A percentile compares a stretch with the other conserved stretches of the same genome.
These are phyloP conservation scores for Ammospiza nelsoni DNA, from an alignment of 2,113 vertebrate genomes.

Conservation along the genomic window DNA sequence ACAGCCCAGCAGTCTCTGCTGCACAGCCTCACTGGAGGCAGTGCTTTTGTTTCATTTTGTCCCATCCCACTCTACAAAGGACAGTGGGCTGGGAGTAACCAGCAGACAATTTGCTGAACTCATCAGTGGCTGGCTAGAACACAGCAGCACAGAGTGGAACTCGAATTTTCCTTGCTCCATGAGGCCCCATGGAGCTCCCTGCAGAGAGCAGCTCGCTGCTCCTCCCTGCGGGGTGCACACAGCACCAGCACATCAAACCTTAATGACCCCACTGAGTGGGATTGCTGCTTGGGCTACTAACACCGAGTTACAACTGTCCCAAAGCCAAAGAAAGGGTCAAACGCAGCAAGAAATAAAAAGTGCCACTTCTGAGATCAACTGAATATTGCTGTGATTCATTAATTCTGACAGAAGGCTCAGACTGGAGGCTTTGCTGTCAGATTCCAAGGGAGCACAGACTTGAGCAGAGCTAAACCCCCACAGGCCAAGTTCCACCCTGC, in stretches of 20 bases:
- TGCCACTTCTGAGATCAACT: not conserved
- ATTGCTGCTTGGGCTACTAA: not conserved
- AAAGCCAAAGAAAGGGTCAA: not conserved
- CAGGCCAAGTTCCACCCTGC: not conserved
- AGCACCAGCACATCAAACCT: not conserved
- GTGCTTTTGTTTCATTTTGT: not conserved
- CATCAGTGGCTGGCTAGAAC: not conserved
- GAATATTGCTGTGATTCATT: not conserved
- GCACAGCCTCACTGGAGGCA: not conserved
- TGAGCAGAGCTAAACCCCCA: not conserved
- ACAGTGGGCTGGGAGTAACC: not conserved
- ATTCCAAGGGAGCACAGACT: not conserved
- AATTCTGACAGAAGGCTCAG: slow-evolving; percentile 21
- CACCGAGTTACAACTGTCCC: not conserved
- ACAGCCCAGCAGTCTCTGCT: not conserved
- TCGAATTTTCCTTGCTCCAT: not conserved
- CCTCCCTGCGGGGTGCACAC: not conserved
- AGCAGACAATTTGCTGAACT: not conserved
- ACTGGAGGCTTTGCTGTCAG: slow-evolving; percentile 28
- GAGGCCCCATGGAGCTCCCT: not conserved
- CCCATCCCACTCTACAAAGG: not conserved
- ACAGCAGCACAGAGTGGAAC: not conserved
- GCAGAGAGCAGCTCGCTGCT: not conserved
- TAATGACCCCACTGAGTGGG: not conserved
- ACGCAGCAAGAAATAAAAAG: not conserved